Conservation (phyloP, 2,113 vertebrate genomes). For the Ondatra zibethicus region DNA sequence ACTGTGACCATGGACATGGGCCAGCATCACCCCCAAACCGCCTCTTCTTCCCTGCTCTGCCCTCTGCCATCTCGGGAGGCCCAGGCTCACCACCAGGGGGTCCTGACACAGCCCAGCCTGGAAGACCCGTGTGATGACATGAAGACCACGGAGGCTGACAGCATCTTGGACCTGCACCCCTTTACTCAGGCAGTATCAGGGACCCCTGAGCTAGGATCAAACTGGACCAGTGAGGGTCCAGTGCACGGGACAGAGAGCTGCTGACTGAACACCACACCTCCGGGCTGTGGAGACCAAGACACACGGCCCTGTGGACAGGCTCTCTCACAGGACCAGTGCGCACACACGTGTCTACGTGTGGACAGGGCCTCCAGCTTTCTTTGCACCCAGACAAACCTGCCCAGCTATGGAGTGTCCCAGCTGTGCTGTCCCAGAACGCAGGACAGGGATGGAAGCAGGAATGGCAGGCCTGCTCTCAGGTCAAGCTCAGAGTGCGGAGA, state of each 20-base stretch:
- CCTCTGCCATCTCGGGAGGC: conserved; percentile 80
- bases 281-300: background rate
- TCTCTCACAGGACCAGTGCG: no score
- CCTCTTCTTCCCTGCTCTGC: conserved; percentile 83
- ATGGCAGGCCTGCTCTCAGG: background rate
- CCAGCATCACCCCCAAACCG: conserved; percentile 81
- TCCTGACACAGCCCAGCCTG: conserved; percentile 7
- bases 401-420: background rate
- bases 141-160: conserved; percentile 57
- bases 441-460: background rate
- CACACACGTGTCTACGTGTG: fast-evolving
- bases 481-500: background rate
- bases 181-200: conserved; percentile 76
- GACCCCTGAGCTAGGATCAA: conserved; percentile 2
- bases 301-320: background rate
- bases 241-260: background rate
- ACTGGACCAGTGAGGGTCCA: background rate
- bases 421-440: background rate
- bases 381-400: background rate
- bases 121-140: background rate
- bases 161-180: conserved; percentile 68
- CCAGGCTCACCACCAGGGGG: conserved; percentile 58
- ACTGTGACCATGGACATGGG: conserved; percentile 89
- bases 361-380: fast-evolving
- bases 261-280: background rate